Evolutionary conservation across 2,888 invertebrate species (phyloP).

Genomic region (Temnothorax unifasciatus): DNA sequence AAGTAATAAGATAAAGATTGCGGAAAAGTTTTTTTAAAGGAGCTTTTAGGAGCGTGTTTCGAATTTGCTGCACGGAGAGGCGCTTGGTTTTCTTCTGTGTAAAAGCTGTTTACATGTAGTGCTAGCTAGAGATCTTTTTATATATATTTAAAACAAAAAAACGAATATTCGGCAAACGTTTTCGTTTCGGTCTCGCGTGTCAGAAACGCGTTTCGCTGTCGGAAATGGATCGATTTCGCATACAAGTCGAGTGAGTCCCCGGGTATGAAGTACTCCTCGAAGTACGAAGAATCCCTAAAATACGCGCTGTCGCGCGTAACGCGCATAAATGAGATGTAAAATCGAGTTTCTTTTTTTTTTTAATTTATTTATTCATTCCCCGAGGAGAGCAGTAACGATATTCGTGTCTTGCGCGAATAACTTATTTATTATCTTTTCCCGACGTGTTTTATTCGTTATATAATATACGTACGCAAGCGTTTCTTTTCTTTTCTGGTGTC

Average conservation of each 20-base stretch:
- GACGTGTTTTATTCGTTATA: constrained; percentile 39
- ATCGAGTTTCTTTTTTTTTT: constrained; percentile 17
- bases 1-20: not conserved
- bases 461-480: constrained; percentile 14
- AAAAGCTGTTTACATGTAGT: constrained; percentile 38
- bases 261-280: constrained; percentile 9
- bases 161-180: constrained; percentile 22
- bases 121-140: constrained; percentile 21
- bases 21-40: not conserved
- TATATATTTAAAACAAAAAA: not conserved
- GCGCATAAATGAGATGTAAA: constrained; percentile 20
- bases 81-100: constrained; percentile 47
- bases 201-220: constrained; percentile 9
- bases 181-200: constrained; percentile 6
- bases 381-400: constrained; percentile 27
- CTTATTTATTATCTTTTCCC: constrained; percentile 42
- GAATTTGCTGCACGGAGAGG: constrained; percentile 10
- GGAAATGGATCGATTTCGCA: constrained; percentile 33
- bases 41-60: not conserved
- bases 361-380: constrained; percentile 36
- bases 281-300: constrained; percentile 13
- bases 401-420: constrained; percentile 36
- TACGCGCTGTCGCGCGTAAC: not conserved
- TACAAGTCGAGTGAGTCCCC: constrained; percentile 16
- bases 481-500: constrained; percentile 30